A percentile compares a stretch with the other conserved stretches of the same genome.
These are phyloP conservation scores for Drosophila pachea DNA, from an alignment of 1,140 invertebrate species.

Conservation along the genomic window DNA sequence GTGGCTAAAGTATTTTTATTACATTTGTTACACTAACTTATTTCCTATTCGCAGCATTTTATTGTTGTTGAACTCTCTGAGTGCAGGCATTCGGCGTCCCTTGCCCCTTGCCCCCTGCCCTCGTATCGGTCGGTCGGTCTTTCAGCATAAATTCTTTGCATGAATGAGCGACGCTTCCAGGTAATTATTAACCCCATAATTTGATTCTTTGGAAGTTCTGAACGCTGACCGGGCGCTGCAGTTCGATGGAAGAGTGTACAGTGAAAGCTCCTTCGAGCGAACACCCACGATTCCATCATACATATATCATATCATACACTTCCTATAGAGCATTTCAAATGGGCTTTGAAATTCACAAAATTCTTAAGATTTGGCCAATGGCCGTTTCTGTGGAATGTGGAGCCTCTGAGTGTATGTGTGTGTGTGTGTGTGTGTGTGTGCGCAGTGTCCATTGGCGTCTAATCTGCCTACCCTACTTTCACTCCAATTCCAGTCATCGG, in stretches of 20 bases:
- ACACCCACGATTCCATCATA: not conserved
- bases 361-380: slow-evolving; percentile 5
- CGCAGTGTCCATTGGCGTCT: slow-evolving; percentile 39
- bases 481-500: slow-evolving; percentile 70
- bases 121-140: not conserved
- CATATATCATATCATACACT: not conserved
- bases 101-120: not conserved
- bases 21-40: slow-evolving; percentile 75
- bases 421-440: slow-evolving; percentile 23
- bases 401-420: slow-evolving; percentile 6
- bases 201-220: slow-evolving; percentile 21
- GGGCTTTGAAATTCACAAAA: not conserved
- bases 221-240: slow-evolving; percentile 19
- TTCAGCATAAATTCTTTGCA: slow-evolving; percentile 17
- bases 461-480: slow-evolving; percentile 77
- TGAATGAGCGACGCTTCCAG: slow-evolving; percentile 14
- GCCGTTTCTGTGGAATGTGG: slow-evolving; percentile 31
- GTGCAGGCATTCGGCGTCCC: not conserved
- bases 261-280: not conserved
- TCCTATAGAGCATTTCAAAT: slow-evolving; percentile 1
- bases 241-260: not conserved
- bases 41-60: slow-evolving; percentile 60
- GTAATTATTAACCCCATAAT: slow-evolving; percentile 28
- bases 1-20: slow-evolving; percentile 66
- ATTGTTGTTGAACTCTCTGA: slow-evolving; percentile 11